phyloP scores from a whole-genome alignment of 1,140 invertebrate genomes.

The Ditylenchus dipsaci region DNA sequence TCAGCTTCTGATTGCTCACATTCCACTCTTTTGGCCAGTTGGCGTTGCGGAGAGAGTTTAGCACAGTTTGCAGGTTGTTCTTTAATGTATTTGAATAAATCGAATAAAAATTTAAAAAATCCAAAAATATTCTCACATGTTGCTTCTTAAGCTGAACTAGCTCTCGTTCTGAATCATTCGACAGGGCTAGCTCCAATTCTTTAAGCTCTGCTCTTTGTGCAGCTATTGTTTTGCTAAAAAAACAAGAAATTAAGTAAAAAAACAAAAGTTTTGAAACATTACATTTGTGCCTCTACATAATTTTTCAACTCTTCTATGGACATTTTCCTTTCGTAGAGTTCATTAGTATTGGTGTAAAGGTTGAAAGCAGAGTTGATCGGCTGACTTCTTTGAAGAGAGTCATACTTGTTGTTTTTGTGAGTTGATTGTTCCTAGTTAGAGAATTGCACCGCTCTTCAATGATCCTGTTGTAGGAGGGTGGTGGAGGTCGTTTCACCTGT shows the following conservation, averaged over 20 bases:
- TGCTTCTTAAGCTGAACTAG: conserved; percentile 34
- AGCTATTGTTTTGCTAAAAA: background rate
- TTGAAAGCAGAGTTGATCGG: background rate
- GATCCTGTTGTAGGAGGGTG: conserved; percentile 26
- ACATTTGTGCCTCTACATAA: conserved; percentile 18
- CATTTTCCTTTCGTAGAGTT: conserved; percentile 8
- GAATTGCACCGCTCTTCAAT: conserved; percentile 35
- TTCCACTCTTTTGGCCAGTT: conserved; percentile 17
- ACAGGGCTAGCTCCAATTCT: conserved; percentile 27
- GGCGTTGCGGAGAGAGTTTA: conserved; percentile 35
- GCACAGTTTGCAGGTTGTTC: conserved; percentile 31
- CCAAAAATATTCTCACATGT: conserved; percentile 14
- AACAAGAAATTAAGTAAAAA: background rate
- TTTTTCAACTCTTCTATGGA: conserved; percentile 15
- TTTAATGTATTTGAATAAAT: conserved; percentile 22
- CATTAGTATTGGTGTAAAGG: conserved; percentile 8
- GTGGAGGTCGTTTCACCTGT: conserved; percentile 3
- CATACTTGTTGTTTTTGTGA: conserved; percentile 4
- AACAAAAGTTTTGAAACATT: background rate
- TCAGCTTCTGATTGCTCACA: conserved; percentile 18
- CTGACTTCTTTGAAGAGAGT: no score
- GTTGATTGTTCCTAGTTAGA: conserved; percentile 4
- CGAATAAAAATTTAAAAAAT: background rate
- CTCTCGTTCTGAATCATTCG: conserved; percentile 27
- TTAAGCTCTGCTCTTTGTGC: conserved; percentile 31